Evolutionary conservation across 2,113 vertebrate species (phyloP), one percentile per base, ranked within the genome.

Genomic region (Anolis sagrei): DNA sequence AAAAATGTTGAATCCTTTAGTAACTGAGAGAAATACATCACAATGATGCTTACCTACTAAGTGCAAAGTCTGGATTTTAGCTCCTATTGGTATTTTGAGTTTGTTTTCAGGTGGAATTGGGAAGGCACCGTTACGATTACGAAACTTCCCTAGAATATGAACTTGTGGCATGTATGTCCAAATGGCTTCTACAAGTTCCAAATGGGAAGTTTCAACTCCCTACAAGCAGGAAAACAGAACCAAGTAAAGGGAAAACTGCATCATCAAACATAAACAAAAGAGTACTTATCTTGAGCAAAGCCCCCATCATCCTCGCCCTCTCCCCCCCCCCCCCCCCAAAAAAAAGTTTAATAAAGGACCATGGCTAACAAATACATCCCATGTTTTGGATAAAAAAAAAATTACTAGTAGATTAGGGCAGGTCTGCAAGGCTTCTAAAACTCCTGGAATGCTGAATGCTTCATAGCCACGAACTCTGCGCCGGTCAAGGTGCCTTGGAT

Each of bases 121-220:
- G 95, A 99, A 99, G 82, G 98, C 98, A 84, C 99, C 99, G 44
- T 99, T 99, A 84, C 99, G 98, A 96, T 99, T 99, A 90, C 98
- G 98, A 93, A 99, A 99, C 93, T 99, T 99, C 83, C 99, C 99
- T 91, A 99, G 95, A 89, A 99, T 98, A 93, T 99, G 98, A 93
- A 99, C 99, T 91, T 99, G 98, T n/a, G 99, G 99, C 99, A 99
- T 99, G 80, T 99, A 99, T 87, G 98, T 99, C 99, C 99, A 99
- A 93, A 99, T 98, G 91, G 99, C 99, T 95, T 99, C 99, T 90
- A 99, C 98, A 91, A 99, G 95, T 92, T 99, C 98, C 93, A 99
- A 95, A 93, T 99, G 99, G 75, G 99, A 99, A 2, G 99, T 99
- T 94, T 99, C 99, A 85, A 99, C 98, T 88, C 99, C 99, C 99